A percentile compares a stretch with the other conserved stretches of the same genome.
Conservation (phyloP, 53 echinoderm and acorn worm species). For the Echinometra lucunter region DNA sequence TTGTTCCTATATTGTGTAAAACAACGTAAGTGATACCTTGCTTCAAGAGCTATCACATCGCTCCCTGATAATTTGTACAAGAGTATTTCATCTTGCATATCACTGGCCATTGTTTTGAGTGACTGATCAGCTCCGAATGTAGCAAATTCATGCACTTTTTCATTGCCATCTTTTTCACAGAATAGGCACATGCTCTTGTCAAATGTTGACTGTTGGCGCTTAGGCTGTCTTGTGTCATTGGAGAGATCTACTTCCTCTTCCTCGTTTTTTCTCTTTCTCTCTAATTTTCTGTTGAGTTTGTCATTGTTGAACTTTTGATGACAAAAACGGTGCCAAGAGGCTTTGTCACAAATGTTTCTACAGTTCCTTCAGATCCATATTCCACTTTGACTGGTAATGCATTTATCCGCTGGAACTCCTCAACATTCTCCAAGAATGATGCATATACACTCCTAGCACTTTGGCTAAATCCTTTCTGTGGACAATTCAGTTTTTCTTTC, state of each 20-base stretch:
- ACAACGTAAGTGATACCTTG: neutral
- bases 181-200: neutral
- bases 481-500: neutral
- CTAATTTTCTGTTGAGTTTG: neutral
- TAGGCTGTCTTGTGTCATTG: neutral
- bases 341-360: slow-evolving; percentile 5
- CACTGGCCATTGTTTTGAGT: neutral
- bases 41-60: neutral
- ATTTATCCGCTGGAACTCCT: neutral
- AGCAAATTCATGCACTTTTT: neutral
- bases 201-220: neutral
- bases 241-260: neutral
- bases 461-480: neutral
- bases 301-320: neutral
- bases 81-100: neutral
- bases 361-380: neutral
- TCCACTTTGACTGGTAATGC: neutral
- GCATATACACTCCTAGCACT: neutral
- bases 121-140: neutral
- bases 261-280: neutral
- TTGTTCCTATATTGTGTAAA: neutral
- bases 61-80: neutral
- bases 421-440: neutral
- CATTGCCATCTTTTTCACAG: neutral
- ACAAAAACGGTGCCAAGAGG: neutral